Conservation (phyloP, 2,113 vertebrate species). For the Chaenogobius annularis region DNA sequence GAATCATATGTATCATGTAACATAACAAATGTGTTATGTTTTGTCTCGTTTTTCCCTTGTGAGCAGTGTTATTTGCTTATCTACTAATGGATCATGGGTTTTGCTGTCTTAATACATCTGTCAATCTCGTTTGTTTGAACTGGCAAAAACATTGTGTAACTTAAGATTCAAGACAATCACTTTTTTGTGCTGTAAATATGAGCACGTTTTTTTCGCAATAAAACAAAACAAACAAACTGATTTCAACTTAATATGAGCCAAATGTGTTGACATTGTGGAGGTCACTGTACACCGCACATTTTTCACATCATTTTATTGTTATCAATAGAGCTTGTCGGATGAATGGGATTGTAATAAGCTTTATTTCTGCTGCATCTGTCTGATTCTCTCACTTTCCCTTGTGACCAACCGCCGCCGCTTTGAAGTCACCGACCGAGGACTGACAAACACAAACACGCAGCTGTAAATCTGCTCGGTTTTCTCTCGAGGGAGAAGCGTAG, state of each 20-base stretch:
- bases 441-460: constrained; percentile 1
- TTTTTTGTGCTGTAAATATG: no score
- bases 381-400: neutral
- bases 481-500: neutral
- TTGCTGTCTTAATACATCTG: no score
- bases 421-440: neutral
- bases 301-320: neutral
- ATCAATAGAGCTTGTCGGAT: neutral
- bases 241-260: neutral
- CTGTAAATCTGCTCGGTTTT: neutral
- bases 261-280: neutral
- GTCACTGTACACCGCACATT: neutral
- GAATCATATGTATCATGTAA: no score
- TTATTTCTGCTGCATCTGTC: constrained; percentile 2
- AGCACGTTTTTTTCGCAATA: no score
- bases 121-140: no score
- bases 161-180: no score
- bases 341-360: neutral
- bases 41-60: no score
- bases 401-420: neutral
- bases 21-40: no score
- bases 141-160: no score
- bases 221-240: no score
- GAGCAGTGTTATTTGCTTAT: no score
- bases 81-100: no score